These are phyloP conservation scores for Cepphus grylle DNA, from an alignment of 2,113 vertebrate genomes.

Conservation along the genomic window DNA sequence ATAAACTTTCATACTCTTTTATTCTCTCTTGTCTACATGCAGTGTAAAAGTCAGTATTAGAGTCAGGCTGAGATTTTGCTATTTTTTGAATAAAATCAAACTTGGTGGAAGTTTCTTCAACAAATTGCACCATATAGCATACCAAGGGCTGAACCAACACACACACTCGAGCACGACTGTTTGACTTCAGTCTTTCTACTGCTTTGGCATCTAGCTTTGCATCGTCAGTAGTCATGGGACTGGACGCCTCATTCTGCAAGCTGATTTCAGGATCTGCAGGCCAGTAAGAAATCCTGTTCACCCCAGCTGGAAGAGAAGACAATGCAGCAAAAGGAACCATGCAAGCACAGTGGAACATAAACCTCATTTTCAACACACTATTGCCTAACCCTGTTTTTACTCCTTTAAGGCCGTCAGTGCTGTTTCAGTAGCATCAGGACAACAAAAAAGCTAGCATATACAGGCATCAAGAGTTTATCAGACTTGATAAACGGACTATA, in stretches of 20 bases:
- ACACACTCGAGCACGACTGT: slow-evolving; percentile 86
- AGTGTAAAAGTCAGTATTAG: slow-evolving; percentile 76
- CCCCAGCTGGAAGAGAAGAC: slow-evolving; percentile 82
- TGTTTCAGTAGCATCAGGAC: not conserved
- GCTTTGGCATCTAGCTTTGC: slow-evolving; percentile 86
- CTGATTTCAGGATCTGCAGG: slow-evolving; percentile 93
- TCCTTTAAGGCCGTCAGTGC: not conserved
- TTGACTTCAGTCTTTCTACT: slow-evolving; percentile 88
- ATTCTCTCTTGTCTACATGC: slow-evolving; percentile 78
- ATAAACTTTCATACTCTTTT: slow-evolving; percentile 78
- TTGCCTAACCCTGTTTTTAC: not conserved
- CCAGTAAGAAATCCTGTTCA: slow-evolving; percentile 94
- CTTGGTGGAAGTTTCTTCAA: slow-evolving; percentile 83
- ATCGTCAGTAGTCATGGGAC: slow-evolving; percentile 69
- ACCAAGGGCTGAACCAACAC: slow-evolving; percentile 85
- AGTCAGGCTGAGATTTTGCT: slow-evolving; percentile 63
- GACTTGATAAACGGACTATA: not conserved
- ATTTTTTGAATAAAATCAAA: slow-evolving; percentile 88
- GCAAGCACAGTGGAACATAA: not conserved
- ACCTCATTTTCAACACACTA: not conserved
- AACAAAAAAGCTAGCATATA: not conserved
- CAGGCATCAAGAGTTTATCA: not conserved
- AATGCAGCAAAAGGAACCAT: not conserved
- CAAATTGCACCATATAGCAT: slow-evolving; percentile 83
- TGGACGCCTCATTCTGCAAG: slow-evolving; percentile 67